Evolutionary conservation across 2,888 invertebrate species (phyloP).

Genomic region (Agrotis ipsilon): DNA sequence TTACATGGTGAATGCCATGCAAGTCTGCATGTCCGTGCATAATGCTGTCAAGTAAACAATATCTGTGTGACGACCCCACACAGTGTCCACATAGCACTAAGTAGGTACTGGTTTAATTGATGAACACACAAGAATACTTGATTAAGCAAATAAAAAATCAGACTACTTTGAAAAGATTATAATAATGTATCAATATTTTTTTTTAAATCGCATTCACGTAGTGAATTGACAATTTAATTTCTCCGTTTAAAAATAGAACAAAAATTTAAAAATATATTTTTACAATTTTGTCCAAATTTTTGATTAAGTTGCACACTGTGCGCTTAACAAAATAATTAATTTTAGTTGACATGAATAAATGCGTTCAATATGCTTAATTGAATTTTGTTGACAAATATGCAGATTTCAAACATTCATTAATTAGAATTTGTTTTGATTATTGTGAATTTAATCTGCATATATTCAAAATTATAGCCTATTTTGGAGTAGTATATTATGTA

Average conservation of each 20-base stretch:
- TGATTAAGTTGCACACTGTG: constrained; percentile 2
- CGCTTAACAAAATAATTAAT: constrained; percentile 13
- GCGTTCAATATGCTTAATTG: neutral
- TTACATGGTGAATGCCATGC: constrained; percentile 16
- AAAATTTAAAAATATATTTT: neutral
- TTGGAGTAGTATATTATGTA: no score
- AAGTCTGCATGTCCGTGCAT: constrained; percentile 42
- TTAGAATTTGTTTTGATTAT: constrained; percentile 1
- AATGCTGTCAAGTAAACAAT: constrained; percentile 37
- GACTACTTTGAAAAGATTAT: neutral
- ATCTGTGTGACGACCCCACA: constrained; percentile 39
- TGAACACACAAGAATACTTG: neutral
- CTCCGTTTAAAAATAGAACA: neutral
- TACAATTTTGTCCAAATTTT: constrained; percentile 7
- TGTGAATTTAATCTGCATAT: neutral
- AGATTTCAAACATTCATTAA: neutral
- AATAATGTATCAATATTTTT: no score
- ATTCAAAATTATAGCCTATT: neutral
- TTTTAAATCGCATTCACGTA: no score
- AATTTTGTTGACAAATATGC: constrained; percentile 8
- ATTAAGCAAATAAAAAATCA: neutral
- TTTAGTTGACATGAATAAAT: constrained; percentile 2
- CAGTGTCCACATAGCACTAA: constrained; percentile 8
- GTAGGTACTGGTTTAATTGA: neutral
- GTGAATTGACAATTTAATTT: neutral